Evolutionary conservation across 1,140 invertebrate genomes (phyloP), one percentile per base, ranked within the genome.

Genomic region (Doryteuthis pealeii): DNA sequence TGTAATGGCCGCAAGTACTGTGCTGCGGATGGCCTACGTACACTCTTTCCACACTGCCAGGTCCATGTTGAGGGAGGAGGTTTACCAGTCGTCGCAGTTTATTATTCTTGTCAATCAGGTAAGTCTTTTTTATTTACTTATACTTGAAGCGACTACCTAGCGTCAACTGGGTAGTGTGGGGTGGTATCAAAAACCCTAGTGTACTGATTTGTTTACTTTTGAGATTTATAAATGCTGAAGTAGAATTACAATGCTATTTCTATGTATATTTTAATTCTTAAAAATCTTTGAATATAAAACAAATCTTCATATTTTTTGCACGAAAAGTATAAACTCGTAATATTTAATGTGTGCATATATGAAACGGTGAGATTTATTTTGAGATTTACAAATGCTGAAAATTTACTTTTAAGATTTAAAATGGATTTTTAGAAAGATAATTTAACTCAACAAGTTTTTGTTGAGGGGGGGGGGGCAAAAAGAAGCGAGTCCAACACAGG

Each of bases 71-170:
- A 18, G 18, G 66, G 66, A 4, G 66, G 30, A 32, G 18, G n/a
- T 8, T 22, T 22, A 12, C n/a, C 66, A 18, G 66, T 68, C 10
- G 66, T 68, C 15, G 66, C 66, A 32, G 66, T 68, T 33, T 32
- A 31, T 26, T 68, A 68, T 22, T 68, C 66, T 6, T 68, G 66
- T 33, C 32, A 32, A 68, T 26, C 66, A 68, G 66, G 66, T 68
- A 30, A 68, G 66, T 14, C 18, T 6, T 12, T 14, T 22, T 49
- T 49, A 15, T 49, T 15, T 49, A 15, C 22, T 22, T 49, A 15
- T 22, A 15, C 22, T 49, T 49, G 12, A 49, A 15, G 12, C 12
- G 22, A 49, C 22, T 15, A 49, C 1, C 22, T 1, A 49, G 45
- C 12, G 45, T 15, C 45, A 49, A 12, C 12, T 49, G 12, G 12